Conservation (phyloP, 2,113 vertebrate genomes). For the Mesitornis unicolor region DNA sequence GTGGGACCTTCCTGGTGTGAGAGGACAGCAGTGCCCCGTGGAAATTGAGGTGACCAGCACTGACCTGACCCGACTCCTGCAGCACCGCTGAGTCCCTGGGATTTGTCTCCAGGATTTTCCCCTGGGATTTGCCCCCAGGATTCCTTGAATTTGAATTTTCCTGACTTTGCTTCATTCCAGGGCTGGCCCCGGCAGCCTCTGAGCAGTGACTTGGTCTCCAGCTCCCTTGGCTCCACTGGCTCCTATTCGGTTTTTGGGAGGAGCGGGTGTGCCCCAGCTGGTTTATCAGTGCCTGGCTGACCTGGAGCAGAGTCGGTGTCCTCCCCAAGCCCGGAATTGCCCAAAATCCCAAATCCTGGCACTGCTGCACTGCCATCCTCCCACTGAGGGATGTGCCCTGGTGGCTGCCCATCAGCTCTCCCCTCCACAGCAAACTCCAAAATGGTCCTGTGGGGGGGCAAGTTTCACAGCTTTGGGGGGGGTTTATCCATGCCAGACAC, state of each 20-base stretch:
- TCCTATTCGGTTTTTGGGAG: neutral
- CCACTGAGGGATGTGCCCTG: neutral
- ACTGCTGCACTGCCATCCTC: fast-evolving
- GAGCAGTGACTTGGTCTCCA: neutral
- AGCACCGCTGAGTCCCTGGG: neutral
- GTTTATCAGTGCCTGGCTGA: neutral
- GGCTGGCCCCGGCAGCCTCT: neutral
- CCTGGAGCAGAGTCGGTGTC: neutral
- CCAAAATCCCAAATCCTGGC: neutral
- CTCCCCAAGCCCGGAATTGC: neutral
- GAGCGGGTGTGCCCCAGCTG: neutral
- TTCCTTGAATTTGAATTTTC: fast-evolving
- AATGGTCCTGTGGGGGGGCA: fast-evolving
- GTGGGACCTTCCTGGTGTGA: neutral
- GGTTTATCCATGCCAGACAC: too few relatives aligned
- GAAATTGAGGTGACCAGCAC: neutral
- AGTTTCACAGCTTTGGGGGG: neutral
- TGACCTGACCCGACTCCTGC: neutral
- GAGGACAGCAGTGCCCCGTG: neutral
- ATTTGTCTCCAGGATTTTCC: neutral
- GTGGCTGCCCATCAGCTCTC: neutral
- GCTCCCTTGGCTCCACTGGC: fast-evolving
- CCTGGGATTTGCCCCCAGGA: neutral
- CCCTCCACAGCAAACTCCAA: neutral
- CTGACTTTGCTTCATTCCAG: neutral